Conservation (phyloP, 2,888 invertebrate genomes). For the Lepidocyrtoides sp. region DNA sequence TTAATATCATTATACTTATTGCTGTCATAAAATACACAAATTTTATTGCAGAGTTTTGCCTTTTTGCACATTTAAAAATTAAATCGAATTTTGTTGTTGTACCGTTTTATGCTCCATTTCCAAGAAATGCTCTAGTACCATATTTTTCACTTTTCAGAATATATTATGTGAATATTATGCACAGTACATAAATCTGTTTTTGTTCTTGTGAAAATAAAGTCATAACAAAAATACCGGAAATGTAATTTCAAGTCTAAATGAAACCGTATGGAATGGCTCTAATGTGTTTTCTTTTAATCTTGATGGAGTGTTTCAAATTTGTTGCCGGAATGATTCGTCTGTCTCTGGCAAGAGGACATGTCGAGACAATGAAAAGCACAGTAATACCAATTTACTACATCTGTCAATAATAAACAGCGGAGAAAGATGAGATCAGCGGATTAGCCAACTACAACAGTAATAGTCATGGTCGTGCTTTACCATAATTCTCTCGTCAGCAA, state of each 20-base stretch:
- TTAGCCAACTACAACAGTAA: conserved; percentile 49
- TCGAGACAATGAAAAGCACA: conserved; percentile 38
- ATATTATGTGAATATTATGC: no score
- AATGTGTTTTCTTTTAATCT: neutral
- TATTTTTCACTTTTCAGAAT: no score
- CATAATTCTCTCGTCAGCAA: conserved; percentile 65
- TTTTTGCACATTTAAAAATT: no score
- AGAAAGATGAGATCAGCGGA: conserved; percentile 47
- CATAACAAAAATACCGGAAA: conserved; percentile 15
- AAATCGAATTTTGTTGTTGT: neutral
- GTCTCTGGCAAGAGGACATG: neutral
- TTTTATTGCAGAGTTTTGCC: no score
- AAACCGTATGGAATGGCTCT: conserved; percentile 9
- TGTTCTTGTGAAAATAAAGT: neutral
- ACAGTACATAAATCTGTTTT: conserved; percentile 18
- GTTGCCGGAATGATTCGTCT: neutral
- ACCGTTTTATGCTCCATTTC: conserved; percentile 5
- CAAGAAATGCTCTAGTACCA: neutral
- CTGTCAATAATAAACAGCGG: conserved; percentile 54
- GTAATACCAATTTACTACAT: conserved; percentile 60
- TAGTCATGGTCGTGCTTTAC: conserved; percentile 42
- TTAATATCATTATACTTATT: conserved; percentile 1
- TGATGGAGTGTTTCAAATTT: conserved; percentile 38
- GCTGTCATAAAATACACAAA: no score
- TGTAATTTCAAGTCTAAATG: conserved; percentile 38